Base-by-base conservation (phyloP, 2,888 invertebrate species). In the Mythimna loreyi region DNA sequence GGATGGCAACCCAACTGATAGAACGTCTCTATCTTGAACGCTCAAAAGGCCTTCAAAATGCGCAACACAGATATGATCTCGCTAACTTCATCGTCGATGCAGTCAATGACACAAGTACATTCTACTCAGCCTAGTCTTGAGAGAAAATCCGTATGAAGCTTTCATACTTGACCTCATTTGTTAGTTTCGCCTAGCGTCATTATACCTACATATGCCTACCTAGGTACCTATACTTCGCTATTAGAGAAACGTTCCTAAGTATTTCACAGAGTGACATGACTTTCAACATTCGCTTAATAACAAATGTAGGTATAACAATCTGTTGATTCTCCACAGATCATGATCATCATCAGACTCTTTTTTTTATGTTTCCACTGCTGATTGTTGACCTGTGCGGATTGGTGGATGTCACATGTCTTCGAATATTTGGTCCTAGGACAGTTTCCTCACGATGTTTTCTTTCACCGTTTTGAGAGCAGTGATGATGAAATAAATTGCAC, bases 161-260 rank as follows among this genome's bases (percentile, higher is more conserved):
- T 77, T 77, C 78, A 77, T 78, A 68, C 57, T 77, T 63, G 78
- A 33, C 79, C 81, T 77, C 72, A 43, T 72, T 76, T 55, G n/a
- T 5, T 23, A 52, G 63, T 74, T 50, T 73, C 77, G 77, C 62
- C 19, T 60, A 59, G 49, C 49, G 30, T 45, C 50, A 52, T 72
- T 28, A 47, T 16, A 40, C 0, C 25, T 68, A 55, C 25, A n/a
- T 53, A 36, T 13, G n/a, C 13, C 21, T 45, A 33, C 1, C 50
- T 33, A 61, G n/a, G 19, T 30, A 23, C 40, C 19, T 40, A 55
- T n/a, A 13, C 21, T n/a, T 11, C 28, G 8, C 13, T 74, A 50
- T 72, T 56, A 57, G 23, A 75, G 36, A 75, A 28, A 72, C 3
- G 1, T 40, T 16, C 40, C 36, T 40, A 40, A 16, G 16, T 43